Base-by-base conservation (phyloP, 1,140 invertebrate species). In the Drusus annulatus region DNA sequence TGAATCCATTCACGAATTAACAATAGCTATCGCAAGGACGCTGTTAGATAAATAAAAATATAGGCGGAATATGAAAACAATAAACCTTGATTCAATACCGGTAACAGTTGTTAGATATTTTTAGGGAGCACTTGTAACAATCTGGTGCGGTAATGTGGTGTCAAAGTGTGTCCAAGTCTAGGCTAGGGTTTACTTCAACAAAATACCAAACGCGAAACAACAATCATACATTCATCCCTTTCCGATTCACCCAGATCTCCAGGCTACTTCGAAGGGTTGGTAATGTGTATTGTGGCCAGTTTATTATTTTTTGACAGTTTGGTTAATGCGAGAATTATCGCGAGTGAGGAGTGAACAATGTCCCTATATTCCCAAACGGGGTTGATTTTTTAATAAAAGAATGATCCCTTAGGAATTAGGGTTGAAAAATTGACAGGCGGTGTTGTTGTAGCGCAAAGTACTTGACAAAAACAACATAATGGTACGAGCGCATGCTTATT, bases 241-340 rank as follows among this genome's bases (percentile, higher is more conserved):
- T 65, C 25, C 21, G 28, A 25, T 31, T 16, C 62, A 25, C 16
- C 6, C 23, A 13, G 62, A 65, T 23, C 10, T 25, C 23, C 2
- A 31, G 16, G 3, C 25, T 28, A 16, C 10, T 17, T 65, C 21
- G 28, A 21, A 7, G 25, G 25, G 21, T 65, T 28, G 16, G 56
- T 15, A 16, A 25, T 25, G 36, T 45, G 25, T 31, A 65, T 5
- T n/a, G 62, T 65, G 62, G 62, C 28, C 68, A 50, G 31, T 51
- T 71, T 51, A 45, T 45, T 45, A 45, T 45, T 45, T 28, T 45
- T 13, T 45, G 36, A 45, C 36, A 45, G 36, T 13, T 45, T 7
- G 28, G 68, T 71, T 71, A 51, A 71, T 71, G 68, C 68, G 68
- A 71, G 68, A 71, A 71, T 71, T 71, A 71, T 51, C 68, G 19